phyloP scores from a whole-genome alignment of 92 coral and sea anemone species.

The Parazoanthus swiftii region DNA sequence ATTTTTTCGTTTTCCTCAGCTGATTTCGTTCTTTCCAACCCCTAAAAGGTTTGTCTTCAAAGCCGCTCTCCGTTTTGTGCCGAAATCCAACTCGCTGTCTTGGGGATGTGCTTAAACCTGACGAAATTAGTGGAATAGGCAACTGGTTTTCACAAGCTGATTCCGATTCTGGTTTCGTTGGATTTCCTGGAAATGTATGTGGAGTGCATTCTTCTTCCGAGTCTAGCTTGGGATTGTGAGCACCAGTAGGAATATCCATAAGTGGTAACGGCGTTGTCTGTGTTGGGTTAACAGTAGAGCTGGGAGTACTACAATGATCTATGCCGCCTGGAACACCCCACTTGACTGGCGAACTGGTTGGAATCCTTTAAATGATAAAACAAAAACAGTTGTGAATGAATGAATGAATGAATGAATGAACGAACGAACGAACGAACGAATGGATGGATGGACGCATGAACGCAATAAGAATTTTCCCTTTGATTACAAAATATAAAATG shows the following conservation, averaged over 20 bases:
- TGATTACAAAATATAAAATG: neutral
- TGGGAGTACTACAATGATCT: conserved; percentile 13
- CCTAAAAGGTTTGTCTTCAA: conserved; percentile 56
- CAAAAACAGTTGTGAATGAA: neutral
- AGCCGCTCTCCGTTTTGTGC: conserved; percentile 64
- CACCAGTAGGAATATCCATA: conserved; percentile 12
- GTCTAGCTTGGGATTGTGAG: neutral
- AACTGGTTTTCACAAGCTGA: conserved; percentile 38
- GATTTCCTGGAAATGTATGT: neutral
- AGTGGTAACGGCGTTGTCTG: conserved; percentile 15
- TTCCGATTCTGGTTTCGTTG: conserved; percentile 29
- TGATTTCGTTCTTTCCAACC: conserved; percentile 36
- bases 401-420: neutral
- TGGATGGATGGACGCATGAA: too few species aligned
- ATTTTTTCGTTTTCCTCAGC: conserved; percentile 31
- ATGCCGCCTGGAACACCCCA: neutral
- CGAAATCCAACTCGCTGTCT: conserved; percentile 66
- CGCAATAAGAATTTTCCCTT: neutral
- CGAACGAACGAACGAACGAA: too few species aligned
- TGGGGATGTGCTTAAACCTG: neutral
- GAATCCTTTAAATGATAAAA: neutral
- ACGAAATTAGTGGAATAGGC: conserved; percentile 19
- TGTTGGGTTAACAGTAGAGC: conserved; percentile 3
- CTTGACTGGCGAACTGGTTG: conserved; percentile 24
- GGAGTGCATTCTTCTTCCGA: neutral